Percentiles rank a stretch among this genome's conserved stretches.
Evolutionary conservation across 2,888 invertebrate genomes (phyloP).

Genomic region (Melanostoma mellinum): DNA sequence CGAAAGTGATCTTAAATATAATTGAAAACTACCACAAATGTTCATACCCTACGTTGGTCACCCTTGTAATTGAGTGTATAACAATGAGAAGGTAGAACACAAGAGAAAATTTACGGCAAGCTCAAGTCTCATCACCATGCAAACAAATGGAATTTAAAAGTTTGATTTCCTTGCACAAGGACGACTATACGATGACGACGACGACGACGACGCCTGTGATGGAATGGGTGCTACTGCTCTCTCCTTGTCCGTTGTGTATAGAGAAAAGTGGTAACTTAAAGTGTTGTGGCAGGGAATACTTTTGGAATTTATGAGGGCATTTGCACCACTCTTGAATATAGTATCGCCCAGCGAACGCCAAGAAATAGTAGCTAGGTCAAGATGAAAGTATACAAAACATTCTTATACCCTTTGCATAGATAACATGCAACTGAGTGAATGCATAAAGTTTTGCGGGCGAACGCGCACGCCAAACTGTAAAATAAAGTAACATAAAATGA

Average conservation of each 20-base stretch:
- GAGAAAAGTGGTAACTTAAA: conserved; percentile 47
- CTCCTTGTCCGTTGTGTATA: conserved; percentile 5
- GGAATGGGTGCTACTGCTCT: neutral
- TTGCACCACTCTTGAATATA: conserved; percentile 28
- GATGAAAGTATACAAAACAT: conserved; percentile 26
- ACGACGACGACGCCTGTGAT: neutral
- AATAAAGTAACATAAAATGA: conserved; percentile 8
- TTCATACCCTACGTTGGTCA: neutral
- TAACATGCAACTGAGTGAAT: neutral
- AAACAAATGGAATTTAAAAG: conserved; percentile 67
- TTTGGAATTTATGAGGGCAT: conserved; percentile 60
- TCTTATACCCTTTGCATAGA: neutral
- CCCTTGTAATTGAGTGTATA: neutral
- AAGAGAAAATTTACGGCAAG: conserved; percentile 52
- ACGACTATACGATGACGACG: conserved; percentile 47
- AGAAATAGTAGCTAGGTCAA: conserved; percentile 61
- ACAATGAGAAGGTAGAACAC: conserved; percentile 24
- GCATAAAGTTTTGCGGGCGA: conserved; percentile 24
- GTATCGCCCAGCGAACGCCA: conserved; percentile 21
- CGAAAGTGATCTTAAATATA: too few relatives aligned
- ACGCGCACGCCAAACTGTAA: conserved; percentile 8
- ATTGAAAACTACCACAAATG: neutral
- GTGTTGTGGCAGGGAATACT: conserved; percentile 54
- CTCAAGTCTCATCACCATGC: conserved; percentile 65
- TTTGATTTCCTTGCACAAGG: conserved; percentile 57